Evolutionary conservation across 1,140 invertebrate species (phyloP), one percentile per base, ranked within the genome.

Genomic region (Pseudomyrmex dendroicus): DNA sequence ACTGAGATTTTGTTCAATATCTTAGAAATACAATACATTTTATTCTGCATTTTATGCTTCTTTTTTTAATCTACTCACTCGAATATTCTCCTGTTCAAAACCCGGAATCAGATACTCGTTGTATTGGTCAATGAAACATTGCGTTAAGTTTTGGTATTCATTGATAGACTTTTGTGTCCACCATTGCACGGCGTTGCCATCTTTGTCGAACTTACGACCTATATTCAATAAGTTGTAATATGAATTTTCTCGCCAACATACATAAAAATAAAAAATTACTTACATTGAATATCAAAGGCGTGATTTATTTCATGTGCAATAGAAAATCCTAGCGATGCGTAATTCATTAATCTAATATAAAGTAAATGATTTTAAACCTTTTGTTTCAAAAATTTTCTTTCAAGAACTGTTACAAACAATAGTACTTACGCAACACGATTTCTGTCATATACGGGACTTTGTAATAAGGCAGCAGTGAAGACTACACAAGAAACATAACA

Each of bases 151-250:
- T 2, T 54, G 9, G 5, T 54, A 70, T 0, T 70, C 25, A 0
- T 54, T 7, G 3, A 54, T 70, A 35, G 67, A 25, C 7, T 52
- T 1, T 7, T 54, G 20, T 10, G 67, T 35, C 67, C 67, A 70
- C 67, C 48, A 68, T 25, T n/a, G 1, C 52, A 54, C 3, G 3
- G 13, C 13, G 25, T 54, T 70, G 50, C 50, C 67, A 22, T 70
- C n/a, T 54, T 70, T 70, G 8, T 70, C 67, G 9, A n/a, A n/a
- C n/a, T n/a, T n/a, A n/a, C n/a, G n/a, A 70, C 67, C 67, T 70
- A 4, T 7, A 54, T 35, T 35, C 0, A 61, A 70, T 25, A 54
- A 0, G 0, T 54, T 13, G 7, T 70, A 50, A n/a, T 52, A 12
- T 12, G n/a, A 25, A 15, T n/a, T 0, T n/a, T n/a, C n/a, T n/a